Conservation (phyloP, 2,797 vertebrate genomes). For the Chaetophractus vellerosus region DNA sequence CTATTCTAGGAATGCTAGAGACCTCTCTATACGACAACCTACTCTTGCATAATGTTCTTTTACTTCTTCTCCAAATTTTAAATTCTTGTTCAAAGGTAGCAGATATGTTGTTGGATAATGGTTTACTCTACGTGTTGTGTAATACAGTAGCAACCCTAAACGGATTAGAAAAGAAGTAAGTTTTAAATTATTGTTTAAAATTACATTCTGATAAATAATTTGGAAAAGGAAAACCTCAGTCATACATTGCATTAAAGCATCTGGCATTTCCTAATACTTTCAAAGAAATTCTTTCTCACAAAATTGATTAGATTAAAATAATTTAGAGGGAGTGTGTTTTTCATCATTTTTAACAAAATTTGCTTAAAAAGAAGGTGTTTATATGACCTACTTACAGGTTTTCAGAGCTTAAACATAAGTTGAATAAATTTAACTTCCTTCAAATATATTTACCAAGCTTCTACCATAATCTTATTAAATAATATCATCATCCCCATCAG, state of each 20-base stretch:
- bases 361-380: conserved; percentile 1
- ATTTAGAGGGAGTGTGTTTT: neutral
- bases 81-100: conserved; percentile 98
- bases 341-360: conserved; percentile 49
- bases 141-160: conserved; percentile 97
- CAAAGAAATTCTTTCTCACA: conserved; percentile 39
- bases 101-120: conserved; percentile 98
- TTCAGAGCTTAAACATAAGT: conserved; percentile 46
- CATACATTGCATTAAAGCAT: conserved; percentile 48
- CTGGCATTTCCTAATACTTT: neutral
- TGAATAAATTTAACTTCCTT: neutral
- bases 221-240: conserved; percentile 49
- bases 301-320: conserved; percentile 44
- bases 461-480: neutral
- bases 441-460: conserved; percentile 21
- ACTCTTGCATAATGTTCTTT: conserved; percentile 95
- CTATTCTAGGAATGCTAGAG: conserved; percentile 97
- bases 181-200: conserved; percentile 69
- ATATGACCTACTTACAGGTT: neutral
- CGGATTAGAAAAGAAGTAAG: conserved; percentile 97
- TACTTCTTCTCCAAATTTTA: conserved; percentile 96
- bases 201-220: neutral
- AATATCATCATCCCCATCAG: neutral
- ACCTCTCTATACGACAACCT: conserved; percentile 96
- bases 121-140: conserved; percentile 97